Evolutionary conservation across 64 coral and sea anemone species (phyloP).

Genomic region (Pachyseris speciosa): DNA sequence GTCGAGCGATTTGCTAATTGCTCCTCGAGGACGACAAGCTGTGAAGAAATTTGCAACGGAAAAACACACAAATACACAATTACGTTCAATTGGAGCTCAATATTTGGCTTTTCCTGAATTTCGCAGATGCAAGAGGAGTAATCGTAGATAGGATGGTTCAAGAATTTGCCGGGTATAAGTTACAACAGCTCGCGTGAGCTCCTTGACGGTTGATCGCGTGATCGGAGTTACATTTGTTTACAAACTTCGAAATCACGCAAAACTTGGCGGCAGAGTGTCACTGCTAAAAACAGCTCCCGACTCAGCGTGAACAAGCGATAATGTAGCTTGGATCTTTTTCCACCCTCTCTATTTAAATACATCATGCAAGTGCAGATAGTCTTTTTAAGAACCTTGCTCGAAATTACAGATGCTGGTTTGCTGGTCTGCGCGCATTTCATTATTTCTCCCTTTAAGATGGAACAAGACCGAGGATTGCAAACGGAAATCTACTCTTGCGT

Average conservation of each 20-base stretch:
- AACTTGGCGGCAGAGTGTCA: constrained; percentile 22
- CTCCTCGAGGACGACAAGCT: not conserved
- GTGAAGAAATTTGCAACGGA: constrained; percentile 34
- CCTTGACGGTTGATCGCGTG: not conserved
- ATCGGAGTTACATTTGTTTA: constrained; percentile 50
- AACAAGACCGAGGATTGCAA: not conserved
- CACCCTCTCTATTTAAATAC: not conserved
- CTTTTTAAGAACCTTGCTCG: not conserved
- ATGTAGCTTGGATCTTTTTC: not conserved
- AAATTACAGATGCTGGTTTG: too few relatives aligned
- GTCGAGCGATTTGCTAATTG: not conserved
- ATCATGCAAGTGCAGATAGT: not conserved
- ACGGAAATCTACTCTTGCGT: constrained; percentile 2
- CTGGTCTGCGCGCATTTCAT: too few relatives aligned
- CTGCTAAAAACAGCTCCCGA: not conserved
- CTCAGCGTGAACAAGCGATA: constrained; percentile 30
- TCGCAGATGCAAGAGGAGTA: not conserved
- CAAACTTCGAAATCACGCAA: constrained; percentile 21
- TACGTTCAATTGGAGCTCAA: not conserved
- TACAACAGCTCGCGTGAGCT: not conserved
- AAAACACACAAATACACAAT: constrained; percentile 17
- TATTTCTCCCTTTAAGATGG: too few relatives aligned
- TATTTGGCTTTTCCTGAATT: not conserved
- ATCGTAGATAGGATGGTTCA: not conserved
- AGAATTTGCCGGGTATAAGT: not conserved